Evolutionary conservation across 1,140 invertebrate genomes (phyloP).

Genomic region (Bombus breviceps): DNA sequence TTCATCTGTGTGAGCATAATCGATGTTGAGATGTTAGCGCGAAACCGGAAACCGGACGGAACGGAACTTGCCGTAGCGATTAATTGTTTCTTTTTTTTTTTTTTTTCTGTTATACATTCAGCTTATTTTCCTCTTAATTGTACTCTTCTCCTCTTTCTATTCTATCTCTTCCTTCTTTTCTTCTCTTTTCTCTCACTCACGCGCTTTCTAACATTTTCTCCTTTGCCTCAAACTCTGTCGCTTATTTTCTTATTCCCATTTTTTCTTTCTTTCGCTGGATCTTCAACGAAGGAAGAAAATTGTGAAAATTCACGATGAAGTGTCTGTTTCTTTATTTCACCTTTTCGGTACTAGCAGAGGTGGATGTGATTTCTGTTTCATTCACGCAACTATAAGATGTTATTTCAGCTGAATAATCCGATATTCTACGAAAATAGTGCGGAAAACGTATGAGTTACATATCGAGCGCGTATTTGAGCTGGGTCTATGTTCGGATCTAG

Average conservation of each 20-base stretch:
- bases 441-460: not conserved
- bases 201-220: not conserved
- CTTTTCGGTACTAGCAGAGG: constrained; percentile 7
- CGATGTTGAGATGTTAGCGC: constrained; percentile 63
- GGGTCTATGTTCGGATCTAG: not conserved
- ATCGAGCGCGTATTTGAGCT: not conserved
- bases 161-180: not conserved
- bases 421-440: not conserved
- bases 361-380: not conserved
- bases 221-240: not conserved
- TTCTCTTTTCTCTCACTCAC: not conserved
- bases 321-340: not conserved
- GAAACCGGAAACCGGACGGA: constrained; percentile 44
- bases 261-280: too few relatives aligned
- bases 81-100: constrained; percentile 32
- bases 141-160: not conserved
- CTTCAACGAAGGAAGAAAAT: not conserved
- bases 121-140: not conserved
- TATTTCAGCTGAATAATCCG: not conserved
- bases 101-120: constrained; percentile 8
- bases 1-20: constrained; percentile 81
- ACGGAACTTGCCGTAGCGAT: constrained; percentile 50
- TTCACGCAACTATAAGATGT: not conserved
- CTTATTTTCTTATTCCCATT: not conserved
- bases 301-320: not conserved